Base-by-base conservation (phyloP, 2,888 invertebrate genomes). In the Trachelus tabidus region DNA sequence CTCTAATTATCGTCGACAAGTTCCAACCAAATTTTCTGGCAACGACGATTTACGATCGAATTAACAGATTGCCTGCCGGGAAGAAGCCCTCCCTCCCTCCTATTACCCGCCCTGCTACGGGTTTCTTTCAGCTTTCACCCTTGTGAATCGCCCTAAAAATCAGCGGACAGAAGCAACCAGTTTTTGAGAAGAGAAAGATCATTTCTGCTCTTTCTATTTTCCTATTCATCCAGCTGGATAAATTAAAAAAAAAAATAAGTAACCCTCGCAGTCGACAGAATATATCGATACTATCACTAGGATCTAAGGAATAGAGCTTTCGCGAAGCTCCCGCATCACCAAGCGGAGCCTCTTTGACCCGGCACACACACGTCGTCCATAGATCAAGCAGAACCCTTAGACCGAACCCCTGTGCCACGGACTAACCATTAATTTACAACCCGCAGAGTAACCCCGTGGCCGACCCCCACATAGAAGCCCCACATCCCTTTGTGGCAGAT, bases 361-460 rank as follows among this genome's bases (percentile, higher is more conserved):
- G 82, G 87, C 88, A 87, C 85, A 87, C 85, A 89, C 87, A 87
- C 85, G 87, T 85, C 85, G 85, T 81, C 87, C 88, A 88, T 90
- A 90, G 89, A 90, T 90, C 89, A 90, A 89, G 86, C 85, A 82
- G 85, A 85, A 89, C 89, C 90, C 89, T 90, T 89, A 87, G 86
- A 88, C 85, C 84, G 81, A 84, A 84, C 84, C 86, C 86, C 83
- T 84, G 83, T 85, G 85, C 87, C 87, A 87, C 85, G 87, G 88
- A 87, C 88, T 87, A 88, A 90, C 90, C 90, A 90, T 90, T 90
- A 90, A 90, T 90, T 90, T 90, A 90, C 90, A 90, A 90, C 89
- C 89, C 90, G 85, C 89, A 89, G 89, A 88, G 89, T 90, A 89
- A 89, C 89, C 89, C 79, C 74, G 77, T 69, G 56, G 73, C 76